Evolutionary conservation across 2,113 vertebrate genomes (phyloP).

Genomic region (Burhinus bistriatus): DNA sequence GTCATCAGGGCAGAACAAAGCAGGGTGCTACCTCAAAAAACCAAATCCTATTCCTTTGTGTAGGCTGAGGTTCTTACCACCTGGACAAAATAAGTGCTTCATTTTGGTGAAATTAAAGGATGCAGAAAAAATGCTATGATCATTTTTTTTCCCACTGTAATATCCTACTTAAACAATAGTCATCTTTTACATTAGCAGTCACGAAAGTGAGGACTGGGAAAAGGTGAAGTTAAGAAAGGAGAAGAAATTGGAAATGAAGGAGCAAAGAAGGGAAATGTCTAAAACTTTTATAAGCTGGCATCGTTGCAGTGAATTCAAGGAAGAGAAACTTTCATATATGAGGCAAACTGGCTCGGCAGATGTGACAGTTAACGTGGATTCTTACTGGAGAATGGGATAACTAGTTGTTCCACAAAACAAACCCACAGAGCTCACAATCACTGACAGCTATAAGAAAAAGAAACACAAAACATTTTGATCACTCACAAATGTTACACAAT

Average conservation of each 20-base stretch:
- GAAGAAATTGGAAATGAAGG: neutral
- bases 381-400: neutral
- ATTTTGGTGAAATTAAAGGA: neutral
- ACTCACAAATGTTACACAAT: neutral
- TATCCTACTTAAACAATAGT: neutral
- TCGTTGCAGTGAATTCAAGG: neutral
- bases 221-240: neutral
- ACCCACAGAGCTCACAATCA: neutral
- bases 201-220: neutral
- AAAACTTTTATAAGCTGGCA: neutral
- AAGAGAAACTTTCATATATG: neutral
- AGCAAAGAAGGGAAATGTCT: neutral
- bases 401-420: neutral
- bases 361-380: neutral
- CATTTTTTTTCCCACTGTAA: neutral
- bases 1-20: neutral
- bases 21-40: neutral
- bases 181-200: neutral
- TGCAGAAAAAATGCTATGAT: neutral
- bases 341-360: neutral
- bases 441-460: neutral
- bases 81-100: neutral
- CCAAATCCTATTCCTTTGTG: fast-evolving
- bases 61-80: neutral
- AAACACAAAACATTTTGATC: neutral